Base-by-base conservation (phyloP, 1,140 invertebrate genomes). In the Brachionus calyciflorus region DNA sequence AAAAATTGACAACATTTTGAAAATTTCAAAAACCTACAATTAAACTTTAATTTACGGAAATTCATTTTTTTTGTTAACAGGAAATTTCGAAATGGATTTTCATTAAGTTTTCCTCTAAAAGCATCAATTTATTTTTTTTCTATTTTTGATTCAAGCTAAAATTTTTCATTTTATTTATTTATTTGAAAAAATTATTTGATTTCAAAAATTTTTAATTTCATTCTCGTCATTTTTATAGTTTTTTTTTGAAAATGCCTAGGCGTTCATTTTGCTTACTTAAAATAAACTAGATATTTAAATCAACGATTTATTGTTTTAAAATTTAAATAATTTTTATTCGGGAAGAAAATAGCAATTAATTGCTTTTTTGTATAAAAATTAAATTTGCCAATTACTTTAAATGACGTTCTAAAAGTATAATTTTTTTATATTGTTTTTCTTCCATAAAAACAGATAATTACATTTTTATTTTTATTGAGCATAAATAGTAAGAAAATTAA, bases 81-180 rank as follows among this genome's bases (percentile, higher is more conserved):
- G 55, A 60, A 60, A 60, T 60, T 60, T 60, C 9, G 9, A 60
- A 60, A 60, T 60, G 55, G 55, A 60, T 60, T 60, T 55, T 60
- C 9, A 5, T 37, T 37, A 5, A 3, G 19, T 60, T 37, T 33
- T 33, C 28, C 37, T 60, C 37, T 30, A 37, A 28, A 60, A 60
- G 55, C 55, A 37, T 60, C 55, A 60, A 60, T 60, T 60, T 60
- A 28, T 55, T 60, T 55, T n/a, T n/a, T n/a, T n/a, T n/a, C n/a
- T n/a, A n/a, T n/a, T n/a, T n/a, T n/a, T n/a, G n/a, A n/a, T n/a
- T n/a, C n/a, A n/a, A n/a, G n/a, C n/a, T n/a, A n/a, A n/a, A n/a
- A n/a, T n/a, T n/a, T n/a, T n/a, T n/a, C n/a, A n/a, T n/a, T 51
- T 21, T 51, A 21, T 21, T n/a, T 51, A 21, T 51, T 51, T 21